phyloP scores from a whole-genome alignment of 2,888 invertebrate genomes.

The Dromius quadrimaculatus region DNA sequence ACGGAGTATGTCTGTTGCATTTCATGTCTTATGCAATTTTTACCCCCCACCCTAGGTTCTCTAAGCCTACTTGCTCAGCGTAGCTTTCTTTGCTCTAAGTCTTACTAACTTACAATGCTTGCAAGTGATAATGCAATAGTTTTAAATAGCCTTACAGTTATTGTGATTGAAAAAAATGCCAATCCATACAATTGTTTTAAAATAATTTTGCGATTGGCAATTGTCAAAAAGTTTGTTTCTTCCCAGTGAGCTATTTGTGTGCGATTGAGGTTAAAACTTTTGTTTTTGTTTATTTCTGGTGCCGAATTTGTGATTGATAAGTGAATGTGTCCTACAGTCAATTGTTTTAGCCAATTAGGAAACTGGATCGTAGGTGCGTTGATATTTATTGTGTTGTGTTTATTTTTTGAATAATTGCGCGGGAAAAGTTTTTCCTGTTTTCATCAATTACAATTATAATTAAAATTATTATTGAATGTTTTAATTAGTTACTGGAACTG shows the following conservation, averaged over 20 bases:
- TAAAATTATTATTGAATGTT: neutral
- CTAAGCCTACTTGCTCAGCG: constrained; percentile 46
- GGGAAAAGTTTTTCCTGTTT: neutral
- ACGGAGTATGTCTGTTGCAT: constrained; percentile 47
- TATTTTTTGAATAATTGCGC: constrained; percentile 6
- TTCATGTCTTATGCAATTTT: constrained; percentile 52
- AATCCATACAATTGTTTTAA: neutral
- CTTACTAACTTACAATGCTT: constrained; percentile 44
- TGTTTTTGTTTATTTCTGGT: constrained; percentile 7
- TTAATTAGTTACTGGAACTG: neutral
- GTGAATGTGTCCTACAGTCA: neutral
- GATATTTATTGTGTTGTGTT: neutral
- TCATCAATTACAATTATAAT: neutral
- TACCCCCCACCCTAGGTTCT: constrained; percentile 48
- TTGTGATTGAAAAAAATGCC: constrained; percentile 15
- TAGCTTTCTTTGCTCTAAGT: constrained; percentile 38
- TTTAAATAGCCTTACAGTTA: constrained; percentile 16
- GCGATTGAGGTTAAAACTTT: constrained; percentile 2
- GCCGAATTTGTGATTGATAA: neutral
- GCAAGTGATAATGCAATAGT: constrained; percentile 40
- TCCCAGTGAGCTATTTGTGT: neutral
- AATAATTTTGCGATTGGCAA: neutral
- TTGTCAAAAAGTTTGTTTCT: constrained; percentile 6
- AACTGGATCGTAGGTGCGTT: constrained; percentile 17
- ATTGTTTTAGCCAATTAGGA: neutral